Base-by-base conservation (phyloP, 2,888 invertebrate genomes). In the Bunonema sp. region DNA sequence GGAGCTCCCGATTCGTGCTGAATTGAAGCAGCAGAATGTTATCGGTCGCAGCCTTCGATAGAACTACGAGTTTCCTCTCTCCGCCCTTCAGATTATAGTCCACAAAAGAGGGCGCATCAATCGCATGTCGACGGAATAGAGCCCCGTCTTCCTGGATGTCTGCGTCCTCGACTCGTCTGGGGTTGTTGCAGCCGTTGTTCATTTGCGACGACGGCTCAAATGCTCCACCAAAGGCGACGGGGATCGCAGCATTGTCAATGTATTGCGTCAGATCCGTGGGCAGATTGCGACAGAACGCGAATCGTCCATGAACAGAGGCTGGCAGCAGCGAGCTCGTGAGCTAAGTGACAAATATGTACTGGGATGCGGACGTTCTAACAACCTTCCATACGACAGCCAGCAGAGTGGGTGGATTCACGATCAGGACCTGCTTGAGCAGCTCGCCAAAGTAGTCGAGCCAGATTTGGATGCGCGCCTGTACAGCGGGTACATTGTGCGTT, bases 401-500 rank as follows among this genome's bases (percentile, higher is more conserved):
- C 10, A 46, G 19, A 30, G 32, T 40, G 0, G 46, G 46, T 16
- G 46, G 43, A 35, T 46, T 46, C 26, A 46, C 30, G 15, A 46
- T 46, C 24, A 43, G 28, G 4, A 46, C 46, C 10, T 40, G 34
- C 4, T 36, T 39, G 18, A 46, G 37, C 1, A 46, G 39, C 22
- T 46, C 46, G 1, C 41, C 40, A 29, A 34, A 46, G 34, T 42
- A 46, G 23, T 46, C 43, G 12, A 46, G 28, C 46, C 46, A 46
- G 19, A 46, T 33, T 20, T 46, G 40, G 16, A 46, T 40, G 4
- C 46, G 39, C 15, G 39, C 40, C 46, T 46, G 39, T 8, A 23
- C 2, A 1, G 34, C 16, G 29, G 18, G 23, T 3, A n/a, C 7
- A 32, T 18, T 20, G 20, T 4, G 28, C 4, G 4, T 20, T 7